Evolutionary conservation across 2,888 invertebrate genomes (phyloP).

Genomic region (Spodoptera littoralis): DNA sequence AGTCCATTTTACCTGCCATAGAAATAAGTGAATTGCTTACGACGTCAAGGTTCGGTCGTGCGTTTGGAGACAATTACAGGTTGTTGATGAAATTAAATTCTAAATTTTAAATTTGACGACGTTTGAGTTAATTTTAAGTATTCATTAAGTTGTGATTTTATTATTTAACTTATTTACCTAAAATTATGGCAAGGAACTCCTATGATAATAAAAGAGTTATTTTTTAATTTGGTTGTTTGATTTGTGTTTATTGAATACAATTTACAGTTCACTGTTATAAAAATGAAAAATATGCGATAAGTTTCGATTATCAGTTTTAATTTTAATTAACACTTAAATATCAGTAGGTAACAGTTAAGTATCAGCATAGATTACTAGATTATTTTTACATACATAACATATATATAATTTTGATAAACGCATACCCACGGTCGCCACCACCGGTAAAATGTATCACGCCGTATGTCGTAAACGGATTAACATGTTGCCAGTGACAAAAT

Average conservation of each 20-base stretch:
- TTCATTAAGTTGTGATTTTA: constrained; percentile 88
- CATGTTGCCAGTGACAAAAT: no score
- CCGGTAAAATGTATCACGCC: not conserved
- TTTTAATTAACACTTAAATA: no score
- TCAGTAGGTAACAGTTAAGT: no score
- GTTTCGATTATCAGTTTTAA: no score
- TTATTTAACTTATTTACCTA: constrained; percentile 88
- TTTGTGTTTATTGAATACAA: not conserved
- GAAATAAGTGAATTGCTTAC: constrained; percentile 82
- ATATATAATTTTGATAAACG: no score
- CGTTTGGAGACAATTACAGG: constrained; percentile 48
- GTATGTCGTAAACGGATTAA: no score
- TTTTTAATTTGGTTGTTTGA: constrained; percentile 67
- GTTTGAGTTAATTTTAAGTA: constrained; percentile 87
- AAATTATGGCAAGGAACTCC: constrained; percentile 88
- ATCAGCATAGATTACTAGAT: no score
- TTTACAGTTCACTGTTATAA: no score
- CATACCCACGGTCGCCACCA: no score
- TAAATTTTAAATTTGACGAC: constrained; percentile 77
- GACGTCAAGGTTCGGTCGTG: constrained; percentile 69
- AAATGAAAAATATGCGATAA: not conserved
- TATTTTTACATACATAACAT: no score
- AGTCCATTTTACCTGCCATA: constrained; percentile 86
- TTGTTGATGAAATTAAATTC: constrained; percentile 67
- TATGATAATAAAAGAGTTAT: constrained; percentile 85